Conservation (phyloP, 1,140 invertebrate species). For the Samia ricini region DNA sequence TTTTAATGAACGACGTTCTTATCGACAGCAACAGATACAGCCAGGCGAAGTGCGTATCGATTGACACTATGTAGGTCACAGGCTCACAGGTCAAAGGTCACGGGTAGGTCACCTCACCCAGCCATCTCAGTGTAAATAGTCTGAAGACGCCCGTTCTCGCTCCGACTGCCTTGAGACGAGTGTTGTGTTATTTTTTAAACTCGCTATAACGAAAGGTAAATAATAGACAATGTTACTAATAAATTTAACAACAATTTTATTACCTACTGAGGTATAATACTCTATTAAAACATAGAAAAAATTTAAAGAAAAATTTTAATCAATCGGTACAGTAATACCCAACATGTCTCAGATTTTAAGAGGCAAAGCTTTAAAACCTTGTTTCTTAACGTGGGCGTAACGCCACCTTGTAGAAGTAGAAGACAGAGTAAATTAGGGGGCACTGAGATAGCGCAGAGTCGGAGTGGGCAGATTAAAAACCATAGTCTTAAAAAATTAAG, state of each 20-base stretch:
- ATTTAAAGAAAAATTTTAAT: too few species aligned
- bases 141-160: slow-evolving; percentile 14
- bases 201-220: not conserved
- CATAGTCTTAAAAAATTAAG: too few species aligned
- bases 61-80: slow-evolving; percentile 60
- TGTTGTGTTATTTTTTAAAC: not conserved
- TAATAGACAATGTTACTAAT: not conserved
- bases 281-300: too few species aligned
- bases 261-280: not conserved
- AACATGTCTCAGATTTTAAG: too few species aligned
- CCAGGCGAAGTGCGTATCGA: slow-evolving; percentile 46
- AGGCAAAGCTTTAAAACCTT: too few species aligned
- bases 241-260: not conserved
- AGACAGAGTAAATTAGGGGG: too few species aligned
- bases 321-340: too few species aligned
- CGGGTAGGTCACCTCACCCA: slow-evolving; percentile 55
- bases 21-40: slow-evolving; percentile 28
- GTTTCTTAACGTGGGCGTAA: too few species aligned
- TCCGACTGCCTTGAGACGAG: slow-evolving; percentile 1
- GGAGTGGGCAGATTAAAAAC: too few species aligned
- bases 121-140: slow-evolving; percentile 32
- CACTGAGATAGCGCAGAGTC: too few species aligned
- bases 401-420: too few species aligned
- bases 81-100: slow-evolving; percentile 68
- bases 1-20: slow-evolving; percentile 31